phyloP scores from a whole-genome alignment of 2,888 invertebrate species.

The Drosophila siamana region DNA sequence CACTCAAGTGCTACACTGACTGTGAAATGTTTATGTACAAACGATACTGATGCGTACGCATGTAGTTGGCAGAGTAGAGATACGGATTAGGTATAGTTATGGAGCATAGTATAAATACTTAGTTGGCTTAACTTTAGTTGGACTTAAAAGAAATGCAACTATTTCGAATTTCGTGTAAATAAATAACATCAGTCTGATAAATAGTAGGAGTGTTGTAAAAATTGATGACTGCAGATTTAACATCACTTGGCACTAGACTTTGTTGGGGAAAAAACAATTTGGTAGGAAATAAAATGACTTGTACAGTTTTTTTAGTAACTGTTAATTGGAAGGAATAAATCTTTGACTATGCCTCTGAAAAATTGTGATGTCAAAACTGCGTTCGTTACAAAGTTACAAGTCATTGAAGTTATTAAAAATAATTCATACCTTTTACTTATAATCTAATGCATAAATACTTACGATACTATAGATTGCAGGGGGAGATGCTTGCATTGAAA shows the following conservation, averaged over 20 bases:
- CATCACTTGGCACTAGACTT: conserved; percentile 39
- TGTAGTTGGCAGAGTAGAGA: conserved; percentile 34
- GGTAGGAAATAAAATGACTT: too few relatives aligned
- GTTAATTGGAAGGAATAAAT: neutral
- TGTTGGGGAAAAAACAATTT: too few relatives aligned
- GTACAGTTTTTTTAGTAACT: too few relatives aligned
- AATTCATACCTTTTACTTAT: conserved; percentile 14
- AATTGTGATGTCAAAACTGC: conserved; percentile 25
- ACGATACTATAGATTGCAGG: conserved; percentile 40
- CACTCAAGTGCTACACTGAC: conserved; percentile 15
- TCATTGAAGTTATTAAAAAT: conserved; percentile 1
- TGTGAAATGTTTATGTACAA: conserved; percentile 49
- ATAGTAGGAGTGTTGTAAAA: conserved; percentile 40
- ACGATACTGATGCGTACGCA: conserved; percentile 1
- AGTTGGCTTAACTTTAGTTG: conserved; percentile 43
- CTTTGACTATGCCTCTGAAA: neutral
- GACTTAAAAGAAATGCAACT: conserved; percentile 47
- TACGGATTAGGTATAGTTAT: conserved; percentile 24
- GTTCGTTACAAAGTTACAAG: conserved; percentile 2
- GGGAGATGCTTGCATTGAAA: conserved; percentile 42
- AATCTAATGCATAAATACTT: conserved; percentile 58
- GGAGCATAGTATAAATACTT: conserved; percentile 42
- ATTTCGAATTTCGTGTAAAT: conserved; percentile 50
- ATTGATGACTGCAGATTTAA: conserved; percentile 5
- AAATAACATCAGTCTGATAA: conserved; percentile 69